These are phyloP conservation scores for Charaxes varanes DNA, from an alignment of 1,140 invertebrate species.

Conservation along the genomic window DNA sequence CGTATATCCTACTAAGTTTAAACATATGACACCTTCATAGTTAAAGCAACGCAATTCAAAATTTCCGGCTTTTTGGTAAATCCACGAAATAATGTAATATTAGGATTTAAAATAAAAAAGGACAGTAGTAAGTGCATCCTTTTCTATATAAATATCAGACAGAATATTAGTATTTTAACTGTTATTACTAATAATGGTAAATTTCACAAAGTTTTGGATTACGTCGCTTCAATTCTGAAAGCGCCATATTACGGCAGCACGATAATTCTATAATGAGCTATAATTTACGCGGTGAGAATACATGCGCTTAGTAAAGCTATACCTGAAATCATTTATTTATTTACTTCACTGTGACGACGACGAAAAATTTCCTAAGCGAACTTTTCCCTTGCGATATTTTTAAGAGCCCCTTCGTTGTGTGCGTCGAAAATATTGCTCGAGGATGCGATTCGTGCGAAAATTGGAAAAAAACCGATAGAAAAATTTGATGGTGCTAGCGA, in stretches of 20 bases:
- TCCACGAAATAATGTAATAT: too few relatives aligned
- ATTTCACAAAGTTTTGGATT: too few relatives aligned
- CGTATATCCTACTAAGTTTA: conserved; percentile 30
- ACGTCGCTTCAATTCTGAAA: too few relatives aligned
- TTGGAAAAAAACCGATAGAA: conserved; percentile 22
- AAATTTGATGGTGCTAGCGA: conserved; percentile 35
- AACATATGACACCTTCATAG: conserved; percentile 29
- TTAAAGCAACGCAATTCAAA: too few relatives aligned
- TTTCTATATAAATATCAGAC: too few relatives aligned
- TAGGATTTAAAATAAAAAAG: too few relatives aligned
- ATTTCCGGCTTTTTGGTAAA: too few relatives aligned
- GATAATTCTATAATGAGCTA: conserved; percentile 41
- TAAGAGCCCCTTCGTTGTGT: conserved; percentile 31
- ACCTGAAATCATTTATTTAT: conserved; percentile 12
- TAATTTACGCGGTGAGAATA: conserved; percentile 54
- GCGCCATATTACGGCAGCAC: conserved; percentile 43
- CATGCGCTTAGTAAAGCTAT: conserved; percentile 33
- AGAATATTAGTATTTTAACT: too few relatives aligned
- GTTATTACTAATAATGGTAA: too few relatives aligned
- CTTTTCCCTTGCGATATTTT: conserved; percentile 47
- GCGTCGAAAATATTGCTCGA: conserved; percentile 31
- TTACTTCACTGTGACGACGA: conserved; percentile 9
- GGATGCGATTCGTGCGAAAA: conserved; percentile 31
- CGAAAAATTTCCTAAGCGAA: conserved; percentile 14
- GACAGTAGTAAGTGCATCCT: too few relatives aligned